A percentile compares a stretch with the other conserved stretches of the same genome.
Evolutionary conservation across 2,888 invertebrate species (phyloP).

Genomic region (Hyposoter dolosus): DNA sequence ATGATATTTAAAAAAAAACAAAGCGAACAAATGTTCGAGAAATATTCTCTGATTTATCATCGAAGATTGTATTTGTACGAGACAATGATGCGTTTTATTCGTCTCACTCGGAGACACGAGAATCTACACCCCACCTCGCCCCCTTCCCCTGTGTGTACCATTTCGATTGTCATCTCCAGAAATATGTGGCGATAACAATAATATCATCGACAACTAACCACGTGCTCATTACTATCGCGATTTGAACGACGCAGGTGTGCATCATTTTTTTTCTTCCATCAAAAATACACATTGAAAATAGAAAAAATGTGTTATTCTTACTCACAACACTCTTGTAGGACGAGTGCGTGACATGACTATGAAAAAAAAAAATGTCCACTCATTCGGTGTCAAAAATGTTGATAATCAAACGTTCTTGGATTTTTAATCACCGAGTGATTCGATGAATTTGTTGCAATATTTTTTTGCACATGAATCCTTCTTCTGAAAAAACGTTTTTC

Average conservation of each 20-base stretch:
- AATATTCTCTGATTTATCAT: conserved; percentile 21
- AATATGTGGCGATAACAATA: conserved; percentile 30
- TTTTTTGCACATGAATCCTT: background rate
- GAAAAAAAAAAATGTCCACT: background rate
- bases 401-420: background rate
- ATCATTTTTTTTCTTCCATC: background rate
- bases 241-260: conserved; percentile 13
- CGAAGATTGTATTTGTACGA: conserved; percentile 44
- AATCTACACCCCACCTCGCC: background rate
- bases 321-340: background rate
- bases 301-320: background rate
- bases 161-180: conserved; percentile 37
- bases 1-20: conserved; percentile 11
- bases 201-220: conserved; percentile 45
- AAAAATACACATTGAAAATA: background rate
- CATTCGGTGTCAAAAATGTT: background rate
- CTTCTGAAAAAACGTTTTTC: background rate
- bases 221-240: conserved; percentile 32
- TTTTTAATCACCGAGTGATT: background rate
- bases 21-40: conserved; percentile 1
- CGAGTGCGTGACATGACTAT: background rate
- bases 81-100: conserved; percentile 26
- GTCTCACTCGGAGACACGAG: conserved; percentile 58
- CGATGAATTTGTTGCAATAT: background rate
- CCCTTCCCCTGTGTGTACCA: background rate